Evolutionary conservation across 2,888 invertebrate species (phyloP).

Genomic region (Scaptomyza caliginosa): DNA sequence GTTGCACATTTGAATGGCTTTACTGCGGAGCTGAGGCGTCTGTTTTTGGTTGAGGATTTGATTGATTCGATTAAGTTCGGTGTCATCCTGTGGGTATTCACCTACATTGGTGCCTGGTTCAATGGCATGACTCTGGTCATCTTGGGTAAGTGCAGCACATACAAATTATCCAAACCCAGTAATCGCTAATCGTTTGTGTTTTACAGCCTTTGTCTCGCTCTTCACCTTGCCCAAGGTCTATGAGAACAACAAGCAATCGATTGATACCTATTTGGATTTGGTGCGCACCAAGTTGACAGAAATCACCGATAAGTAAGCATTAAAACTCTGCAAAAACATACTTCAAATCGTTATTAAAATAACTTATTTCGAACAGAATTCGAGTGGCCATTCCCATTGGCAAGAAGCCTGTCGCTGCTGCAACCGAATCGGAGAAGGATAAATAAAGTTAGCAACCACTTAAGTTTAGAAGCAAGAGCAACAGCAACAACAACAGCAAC

Average conservation of each 20-base stretch:
- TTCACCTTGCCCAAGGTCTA: constrained; percentile 98
- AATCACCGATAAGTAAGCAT: constrained; percentile 92
- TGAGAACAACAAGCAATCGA: constrained; percentile 96
- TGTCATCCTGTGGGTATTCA: constrained; percentile 97
- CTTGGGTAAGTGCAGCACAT: constrained; percentile 87
- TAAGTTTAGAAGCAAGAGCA: constrained; percentile 31
- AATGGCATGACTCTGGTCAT: constrained; percentile 99
- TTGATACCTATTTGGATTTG: constrained; percentile 95
- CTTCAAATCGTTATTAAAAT: neutral
- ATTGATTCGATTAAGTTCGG: constrained; percentile 98
- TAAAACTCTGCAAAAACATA: too few relatives aligned
- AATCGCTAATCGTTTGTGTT: constrained; percentile 82
- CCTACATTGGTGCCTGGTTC: constrained; percentile 99
- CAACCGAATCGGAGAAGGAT: constrained; percentile 90
- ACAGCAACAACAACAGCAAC: constrained; percentile 43
- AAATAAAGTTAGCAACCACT: constrained; percentile 86
- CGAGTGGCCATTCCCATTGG: constrained; percentile 95
- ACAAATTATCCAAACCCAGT: too few relatives aligned
- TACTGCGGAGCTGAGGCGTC: constrained; percentile 92
- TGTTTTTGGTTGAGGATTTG: constrained; percentile 98
- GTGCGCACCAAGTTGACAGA: constrained; percentile 94
- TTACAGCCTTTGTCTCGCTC: constrained; percentile 93
- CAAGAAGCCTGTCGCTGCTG: constrained; percentile 88
- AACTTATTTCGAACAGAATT: constrained; percentile 86
- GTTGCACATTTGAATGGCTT: constrained; percentile 94